phyloP scores from a whole-genome alignment of 2,888 invertebrate genomes.

The Tetranychus piercei region DNA sequence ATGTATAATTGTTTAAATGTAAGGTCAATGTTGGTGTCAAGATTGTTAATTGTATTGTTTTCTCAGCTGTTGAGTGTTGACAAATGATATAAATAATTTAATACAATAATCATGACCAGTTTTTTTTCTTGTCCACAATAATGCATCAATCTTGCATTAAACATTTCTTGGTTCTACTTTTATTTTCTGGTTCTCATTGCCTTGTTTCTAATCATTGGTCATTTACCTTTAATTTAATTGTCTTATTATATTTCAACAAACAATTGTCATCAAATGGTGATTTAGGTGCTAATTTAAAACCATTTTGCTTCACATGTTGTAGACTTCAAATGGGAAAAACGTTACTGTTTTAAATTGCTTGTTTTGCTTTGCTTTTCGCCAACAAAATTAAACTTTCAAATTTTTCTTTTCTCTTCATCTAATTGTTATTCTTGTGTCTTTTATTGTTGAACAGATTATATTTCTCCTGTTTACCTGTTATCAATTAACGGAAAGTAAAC shows the following conservation, averaged over 20 bases:
- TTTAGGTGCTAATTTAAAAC: background rate
- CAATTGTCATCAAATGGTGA: background rate
- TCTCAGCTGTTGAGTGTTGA: background rate
- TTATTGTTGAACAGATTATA: background rate
- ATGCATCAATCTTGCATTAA: background rate
- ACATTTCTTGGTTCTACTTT: background rate
- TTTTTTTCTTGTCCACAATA: background rate
- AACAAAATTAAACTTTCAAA: background rate
- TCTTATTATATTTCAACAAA: background rate
- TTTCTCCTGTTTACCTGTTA: background rate
- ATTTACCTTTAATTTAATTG: background rate
- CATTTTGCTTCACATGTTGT: background rate
- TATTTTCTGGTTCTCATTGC: background rate
- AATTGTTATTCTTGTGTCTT: background rate
- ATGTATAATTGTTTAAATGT: background rate
- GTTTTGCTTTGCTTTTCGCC: background rate
- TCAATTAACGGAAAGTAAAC: constrained; percentile 7
- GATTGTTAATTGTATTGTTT: background rate
- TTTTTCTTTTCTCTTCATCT: background rate
- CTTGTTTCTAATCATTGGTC: background rate
- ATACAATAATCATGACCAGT: background rate
- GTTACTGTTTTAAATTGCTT: background rate
- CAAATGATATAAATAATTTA: background rate
- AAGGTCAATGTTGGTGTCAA: background rate
- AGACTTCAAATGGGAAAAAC: background rate